Evolutionary conservation across 2,888 invertebrate genomes (phyloP), one percentile per base, ranked within the genome.

Genomic region (Microdon myrmicae): DNA sequence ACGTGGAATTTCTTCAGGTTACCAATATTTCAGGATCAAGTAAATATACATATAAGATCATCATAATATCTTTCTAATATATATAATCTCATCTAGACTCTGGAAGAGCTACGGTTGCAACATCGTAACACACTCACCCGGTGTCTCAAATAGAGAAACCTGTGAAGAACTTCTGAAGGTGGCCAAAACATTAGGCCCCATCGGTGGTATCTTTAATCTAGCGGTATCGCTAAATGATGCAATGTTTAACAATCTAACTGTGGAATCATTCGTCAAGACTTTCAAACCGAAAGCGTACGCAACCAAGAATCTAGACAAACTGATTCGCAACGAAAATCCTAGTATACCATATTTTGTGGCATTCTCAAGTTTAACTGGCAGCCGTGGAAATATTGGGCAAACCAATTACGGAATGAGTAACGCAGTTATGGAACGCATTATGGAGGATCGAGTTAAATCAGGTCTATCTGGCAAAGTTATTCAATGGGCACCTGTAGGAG

Each of bases 401-500:
- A 87, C 90, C 32, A 41, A 74, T 34, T 95, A 95, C 76, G 95
- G 93, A 14, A 88, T 90, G 83, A 89, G 93, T 31, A 96, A 95
- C 81, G 92, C 93, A 0, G 85, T 90, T 3, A 92, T 94, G 92
- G 94, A 95, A 78, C 84, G 92, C 67, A 87, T 95, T 69, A 91
- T 91, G 74, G 94, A 93, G 76, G 81, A 82, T 72, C 84, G 93
- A 67, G 82, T 82, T 71, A 79, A 77, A 47, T 85, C 86, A 4
- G 90, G 91, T 0, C 81, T 88, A 0, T 92, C 92, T 1, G 94
- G 85, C 0, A 78, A 92, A 59, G 94, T 94, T 2, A 86, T 96
- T 7, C 92, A 96, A 77, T 96, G 95, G 94, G 95, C 96, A 22
- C 94, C 94, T 23, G 85, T 96, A 45, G 96, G 94, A 47, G 94